Evolutionary conservation across 2,797 vertebrate species (phyloP).

Genomic region (Pseudocheirus occidentalis): DNA sequence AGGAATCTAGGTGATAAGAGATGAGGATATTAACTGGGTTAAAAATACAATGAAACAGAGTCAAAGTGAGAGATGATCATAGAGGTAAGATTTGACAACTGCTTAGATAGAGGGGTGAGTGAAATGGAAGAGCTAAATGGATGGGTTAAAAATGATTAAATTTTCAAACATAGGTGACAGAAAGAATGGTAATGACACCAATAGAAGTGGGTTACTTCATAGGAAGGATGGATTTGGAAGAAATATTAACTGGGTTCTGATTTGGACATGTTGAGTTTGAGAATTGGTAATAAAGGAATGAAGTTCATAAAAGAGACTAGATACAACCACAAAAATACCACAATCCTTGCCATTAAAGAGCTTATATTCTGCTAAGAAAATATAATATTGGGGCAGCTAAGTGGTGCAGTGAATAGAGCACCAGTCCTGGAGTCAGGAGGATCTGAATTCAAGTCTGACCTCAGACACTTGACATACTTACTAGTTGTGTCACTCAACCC

Average conservation of each 20-base stretch:
- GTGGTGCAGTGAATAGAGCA: too few relatives aligned
- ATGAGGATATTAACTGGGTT: not conserved
- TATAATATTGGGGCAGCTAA: not conserved
- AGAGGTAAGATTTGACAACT: not conserved
- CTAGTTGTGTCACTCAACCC: too few relatives aligned
- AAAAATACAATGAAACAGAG: not conserved
- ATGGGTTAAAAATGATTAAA: not conserved
- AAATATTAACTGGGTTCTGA: not conserved
- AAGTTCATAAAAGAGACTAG: not conserved
- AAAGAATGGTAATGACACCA: not conserved
- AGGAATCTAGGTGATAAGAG: not conserved
- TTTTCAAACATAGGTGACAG: not conserved
- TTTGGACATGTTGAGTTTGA: not conserved
- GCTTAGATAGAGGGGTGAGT: not conserved
- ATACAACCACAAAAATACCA: not conserved
- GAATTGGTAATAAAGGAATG: not conserved
- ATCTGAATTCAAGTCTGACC: too few relatives aligned
- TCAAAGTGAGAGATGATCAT: not conserved
- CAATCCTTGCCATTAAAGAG: not conserved
- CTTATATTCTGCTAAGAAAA: not conserved
- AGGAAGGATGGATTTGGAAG: not conserved
- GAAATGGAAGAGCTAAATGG: not conserved
- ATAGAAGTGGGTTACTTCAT: not conserved
- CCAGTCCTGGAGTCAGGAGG: too few relatives aligned
- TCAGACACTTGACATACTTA: too few relatives aligned